Evolutionary conservation across 37 sponge, comb jelly and placozoan genomes (phyloP).

Genomic region (Aplysina aerophoba): DNA sequence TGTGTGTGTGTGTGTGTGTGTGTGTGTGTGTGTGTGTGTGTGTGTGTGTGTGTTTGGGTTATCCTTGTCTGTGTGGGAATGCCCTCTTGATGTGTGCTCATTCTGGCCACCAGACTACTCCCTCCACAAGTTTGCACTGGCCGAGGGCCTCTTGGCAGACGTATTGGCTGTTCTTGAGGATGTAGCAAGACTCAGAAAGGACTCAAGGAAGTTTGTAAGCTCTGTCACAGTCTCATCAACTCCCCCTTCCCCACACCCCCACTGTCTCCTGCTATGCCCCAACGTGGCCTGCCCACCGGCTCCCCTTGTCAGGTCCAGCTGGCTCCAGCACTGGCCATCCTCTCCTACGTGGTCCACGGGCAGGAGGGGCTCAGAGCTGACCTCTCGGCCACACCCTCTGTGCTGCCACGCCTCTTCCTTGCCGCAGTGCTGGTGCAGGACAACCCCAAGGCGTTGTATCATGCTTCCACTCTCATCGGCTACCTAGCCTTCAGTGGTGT

Average conservation of each 20-base stretch:
- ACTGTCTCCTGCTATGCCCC: neutral
- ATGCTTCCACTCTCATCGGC: slow-evolving; percentile 41
- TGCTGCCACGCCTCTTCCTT: neutral
- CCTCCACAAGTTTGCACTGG: slow-evolving; percentile 53
- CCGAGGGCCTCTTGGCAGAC: slow-evolving; percentile 40
- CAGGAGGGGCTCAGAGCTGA: neutral
- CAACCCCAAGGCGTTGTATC: slow-evolving; percentile 7
- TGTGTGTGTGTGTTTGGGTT: slow-evolving; percentile 16
- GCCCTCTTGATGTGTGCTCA: neutral
- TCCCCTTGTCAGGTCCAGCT: too few relatives aligned
- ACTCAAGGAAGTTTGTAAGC: neutral
- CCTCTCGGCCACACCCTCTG: neutral
- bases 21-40: slow-evolving; percentile 21
- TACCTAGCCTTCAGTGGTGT: slow-evolving; percentile 40
- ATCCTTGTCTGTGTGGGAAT: neutral
- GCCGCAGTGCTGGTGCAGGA: slow-evolving; percentile 8
- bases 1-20: slow-evolving; percentile 27
- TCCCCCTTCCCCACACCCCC: neutral
- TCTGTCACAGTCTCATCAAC: neutral
- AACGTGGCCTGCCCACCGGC: neutral
- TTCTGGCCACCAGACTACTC: slow-evolving; percentile 44
- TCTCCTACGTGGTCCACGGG: neutral
- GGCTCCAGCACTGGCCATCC: neutral
- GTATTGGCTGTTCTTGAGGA: slow-evolving; percentile 12
- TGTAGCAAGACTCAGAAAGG: neutral